Base-by-base conservation (phyloP, 2,113 vertebrate species). In the Oreochromis spilurus region DNA sequence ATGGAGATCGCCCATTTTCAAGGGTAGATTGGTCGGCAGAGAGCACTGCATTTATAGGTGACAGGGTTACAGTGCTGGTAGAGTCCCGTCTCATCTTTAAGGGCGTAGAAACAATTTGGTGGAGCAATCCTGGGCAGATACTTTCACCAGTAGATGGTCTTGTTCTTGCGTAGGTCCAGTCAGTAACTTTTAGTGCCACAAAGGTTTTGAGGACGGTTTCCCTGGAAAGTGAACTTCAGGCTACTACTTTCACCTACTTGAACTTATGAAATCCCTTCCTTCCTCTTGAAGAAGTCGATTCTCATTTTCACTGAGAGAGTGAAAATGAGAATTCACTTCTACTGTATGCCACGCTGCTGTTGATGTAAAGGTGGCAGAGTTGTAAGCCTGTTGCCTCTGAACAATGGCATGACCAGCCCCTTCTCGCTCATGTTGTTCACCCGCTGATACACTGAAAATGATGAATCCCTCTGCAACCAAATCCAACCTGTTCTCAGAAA, bases 401-500 rank as follows among this genome's bases (percentile, higher is more conserved):
- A 79, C 82, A 45, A 79, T 34, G 34, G 60, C 48, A 62, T 78
- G 84, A 79, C 72, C 29, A 21, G n/a, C 52, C 78, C 19, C 70
- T 36, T 17, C 57, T 87, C n/a, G 13, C 36, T 17, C 12, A 55
- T 67, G 60, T 58, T 87, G 90, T 86, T 89, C 87, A 84, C 78
- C 58, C 67, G 57, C 60, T 54, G 53, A 54, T 82, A 31, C 45
- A 11, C 34, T 38, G 4, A 60, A 83, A 81, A 84, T 21, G 80
- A 89, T 86, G 75, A 86, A 78, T 91, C 83, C 85, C 77, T 70
- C 79, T 21, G 11, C 53, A 89, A 86, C 87, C 58, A 85, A 79
- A 86, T 78, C 84, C 81, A 88, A 87, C 90, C 65, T 87, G 85
- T 92, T 91, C 92, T 90, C 43, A 86, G 88, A 88, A 91, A 92